A percentile compares a stretch with the other conserved stretches of the same genome.
Evolutionary conservation across 2,797 vertebrate genomes (phyloP).

Genomic region (Ciconia nigra): DNA sequence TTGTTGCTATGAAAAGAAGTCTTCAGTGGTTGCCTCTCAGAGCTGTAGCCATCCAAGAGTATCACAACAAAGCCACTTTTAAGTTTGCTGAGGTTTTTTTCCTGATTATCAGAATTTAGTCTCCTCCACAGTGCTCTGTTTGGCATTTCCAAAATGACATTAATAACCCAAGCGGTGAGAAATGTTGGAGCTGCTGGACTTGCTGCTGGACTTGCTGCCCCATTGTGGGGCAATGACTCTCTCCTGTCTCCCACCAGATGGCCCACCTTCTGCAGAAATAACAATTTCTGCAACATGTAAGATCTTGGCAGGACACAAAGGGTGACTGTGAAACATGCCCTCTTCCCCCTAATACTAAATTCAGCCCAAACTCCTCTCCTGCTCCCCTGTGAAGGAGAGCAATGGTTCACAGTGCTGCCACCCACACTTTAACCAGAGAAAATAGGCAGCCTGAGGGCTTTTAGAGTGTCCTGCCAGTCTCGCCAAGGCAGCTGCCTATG

Average conservation of each 20-base stretch:
- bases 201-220: background rate
- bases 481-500: background rate
- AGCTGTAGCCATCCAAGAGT: background rate
- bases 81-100: background rate
- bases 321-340: background rate
- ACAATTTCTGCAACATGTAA: background rate
- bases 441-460: background rate
- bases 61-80: background rate
- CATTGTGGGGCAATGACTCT: background rate
- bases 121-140: background rate
- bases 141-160: background rate
- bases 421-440: background rate
- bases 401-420: background rate
- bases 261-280: background rate
- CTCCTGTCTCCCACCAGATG: background rate
- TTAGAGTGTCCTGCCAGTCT: background rate
- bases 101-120: background rate
- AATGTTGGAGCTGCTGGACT: background rate
- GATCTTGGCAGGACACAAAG: background rate
- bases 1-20: conserved; percentile 3
- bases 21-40: background rate
- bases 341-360: background rate
- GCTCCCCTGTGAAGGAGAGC: background rate
- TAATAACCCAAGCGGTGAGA: background rate
- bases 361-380: background rate